phyloP scores from a whole-genome alignment of 2,113 vertebrate species.

The Madoqua kirkii region DNA sequence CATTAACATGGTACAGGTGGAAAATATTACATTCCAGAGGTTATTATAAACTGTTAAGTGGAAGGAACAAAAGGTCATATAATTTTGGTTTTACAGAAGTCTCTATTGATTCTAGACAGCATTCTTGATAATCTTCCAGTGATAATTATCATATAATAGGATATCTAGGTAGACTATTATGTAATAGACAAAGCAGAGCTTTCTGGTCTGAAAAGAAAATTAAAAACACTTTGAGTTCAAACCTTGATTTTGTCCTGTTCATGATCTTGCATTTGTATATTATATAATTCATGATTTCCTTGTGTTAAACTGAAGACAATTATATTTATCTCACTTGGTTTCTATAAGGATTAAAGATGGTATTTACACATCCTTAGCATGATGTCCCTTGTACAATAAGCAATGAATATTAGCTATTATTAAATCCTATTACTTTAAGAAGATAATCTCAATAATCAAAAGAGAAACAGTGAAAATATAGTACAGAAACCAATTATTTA shows the following conservation, averaged over 20 bases:
- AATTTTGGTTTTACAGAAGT: not conserved
- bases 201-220: not conserved
- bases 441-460: not conserved
- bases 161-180: not conserved
- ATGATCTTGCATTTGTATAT: not conserved
- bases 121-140: not conserved
- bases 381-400: not conserved
- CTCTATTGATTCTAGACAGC: not conserved
- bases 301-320: not conserved
- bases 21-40: not conserved
- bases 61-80: not conserved
- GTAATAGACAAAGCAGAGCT: not conserved
- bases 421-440: not conserved
- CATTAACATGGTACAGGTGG: not conserved
- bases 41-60: not conserved
- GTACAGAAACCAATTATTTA: not conserved
- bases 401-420: not conserved
- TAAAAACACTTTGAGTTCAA: not conserved
- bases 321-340: not conserved
- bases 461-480: not conserved
- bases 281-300: not conserved
- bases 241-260: not conserved
- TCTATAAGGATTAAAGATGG: not conserved
- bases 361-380: not conserved
- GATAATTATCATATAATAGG: not conserved